Conservation (phyloP, 2,113 vertebrate genomes). For the Tamias sibiricus region DNA sequence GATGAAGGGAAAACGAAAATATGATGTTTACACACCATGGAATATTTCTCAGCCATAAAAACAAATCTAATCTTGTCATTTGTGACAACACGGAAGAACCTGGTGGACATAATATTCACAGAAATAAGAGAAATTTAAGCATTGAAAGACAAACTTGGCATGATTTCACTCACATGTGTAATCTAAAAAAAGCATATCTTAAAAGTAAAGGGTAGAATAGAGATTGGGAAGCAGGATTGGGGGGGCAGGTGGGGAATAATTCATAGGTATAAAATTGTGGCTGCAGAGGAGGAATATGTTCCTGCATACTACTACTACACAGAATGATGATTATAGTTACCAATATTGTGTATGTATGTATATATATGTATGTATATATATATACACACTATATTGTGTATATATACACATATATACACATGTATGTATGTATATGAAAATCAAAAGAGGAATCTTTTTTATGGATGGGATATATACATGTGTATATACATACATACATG, state of each 20-base stretch:
- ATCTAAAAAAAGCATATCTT: not conserved
- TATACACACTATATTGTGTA: no score
- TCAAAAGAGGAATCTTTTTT: no score
- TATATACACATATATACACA: no score
- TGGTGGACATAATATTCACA: not conserved
- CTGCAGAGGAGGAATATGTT: not conserved
- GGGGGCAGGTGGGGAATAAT: accelerated
- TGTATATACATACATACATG: no score
- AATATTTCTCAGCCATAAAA: not conserved
- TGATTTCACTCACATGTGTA: not conserved
- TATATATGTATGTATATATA: no score
- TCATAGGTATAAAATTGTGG: not conserved
- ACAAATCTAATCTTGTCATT: not conserved
- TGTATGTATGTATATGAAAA: no score
- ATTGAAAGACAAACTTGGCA: not conserved
- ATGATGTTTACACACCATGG: not conserved
- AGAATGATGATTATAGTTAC: not conserved
- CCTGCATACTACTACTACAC: not conserved
- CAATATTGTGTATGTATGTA: not conserved
- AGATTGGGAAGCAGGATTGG: not conserved
- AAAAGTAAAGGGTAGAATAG: not conserved
- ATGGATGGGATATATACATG: no score
- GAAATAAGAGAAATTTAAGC: not conserved
- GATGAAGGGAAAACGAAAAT: not conserved
- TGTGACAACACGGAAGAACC: not conserved